Evolutionary conservation across 2,888 invertebrate genomes (phyloP).

Genomic region (Thyatira batis): DNA sequence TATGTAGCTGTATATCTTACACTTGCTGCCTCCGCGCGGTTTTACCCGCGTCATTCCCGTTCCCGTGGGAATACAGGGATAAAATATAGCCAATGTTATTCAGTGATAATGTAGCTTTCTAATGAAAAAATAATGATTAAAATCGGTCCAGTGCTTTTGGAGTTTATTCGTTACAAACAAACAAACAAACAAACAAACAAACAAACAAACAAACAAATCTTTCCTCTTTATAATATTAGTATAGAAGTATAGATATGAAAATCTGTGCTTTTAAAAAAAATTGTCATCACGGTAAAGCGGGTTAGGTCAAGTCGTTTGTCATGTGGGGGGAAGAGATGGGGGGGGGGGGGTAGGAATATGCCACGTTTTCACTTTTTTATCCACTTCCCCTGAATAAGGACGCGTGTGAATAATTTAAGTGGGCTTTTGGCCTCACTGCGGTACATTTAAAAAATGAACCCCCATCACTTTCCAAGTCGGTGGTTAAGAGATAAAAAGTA

Average conservation of each 20-base stretch:
- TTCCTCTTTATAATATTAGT: not conserved
- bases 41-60: too few relatives aligned
- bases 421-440: constrained; percentile 45
- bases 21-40: too few relatives aligned
- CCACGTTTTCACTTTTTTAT: constrained; percentile 58
- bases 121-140: constrained; percentile 1
- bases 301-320: constrained; percentile 48
- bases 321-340: constrained; percentile 29
- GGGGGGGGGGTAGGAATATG: constrained; percentile 35
- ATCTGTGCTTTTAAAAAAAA: constrained; percentile 27
- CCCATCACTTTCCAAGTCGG: constrained; percentile 30
- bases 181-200: too few relatives aligned
- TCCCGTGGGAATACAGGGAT: too few relatives aligned
- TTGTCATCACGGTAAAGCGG: constrained; percentile 30
- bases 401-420: constrained; percentile 63
- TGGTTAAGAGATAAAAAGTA: constrained; percentile 19
- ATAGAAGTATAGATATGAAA: not conserved
- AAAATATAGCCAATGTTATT: too few relatives aligned
- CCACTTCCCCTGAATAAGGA: constrained; percentile 42
- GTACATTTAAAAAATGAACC: constrained; percentile 49
- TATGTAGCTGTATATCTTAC: too few relatives aligned
- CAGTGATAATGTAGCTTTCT: too few relatives aligned
- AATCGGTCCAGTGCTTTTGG: too few relatives aligned
- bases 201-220: too few relatives aligned
- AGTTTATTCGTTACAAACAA: too few relatives aligned